These are phyloP conservation scores for Callinectes sapidus DNA, from an alignment of 2,888 invertebrate species.

Conservation along the genomic window DNA sequence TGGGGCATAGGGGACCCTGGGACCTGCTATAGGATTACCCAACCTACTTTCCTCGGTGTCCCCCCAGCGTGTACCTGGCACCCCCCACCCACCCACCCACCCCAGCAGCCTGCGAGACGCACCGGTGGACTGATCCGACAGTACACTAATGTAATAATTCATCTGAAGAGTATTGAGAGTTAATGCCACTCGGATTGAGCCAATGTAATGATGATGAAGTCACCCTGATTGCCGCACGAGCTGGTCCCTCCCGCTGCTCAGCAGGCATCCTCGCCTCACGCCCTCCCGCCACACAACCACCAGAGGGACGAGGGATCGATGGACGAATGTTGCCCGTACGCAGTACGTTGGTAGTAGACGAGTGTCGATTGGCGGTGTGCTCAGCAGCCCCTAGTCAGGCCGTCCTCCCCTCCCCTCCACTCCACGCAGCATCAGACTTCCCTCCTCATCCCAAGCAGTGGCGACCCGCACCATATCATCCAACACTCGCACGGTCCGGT, in stretches of 20 bases:
- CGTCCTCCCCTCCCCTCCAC: background rate
- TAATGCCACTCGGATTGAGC: constrained; percentile 19
- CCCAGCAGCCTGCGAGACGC: background rate
- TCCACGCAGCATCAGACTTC: background rate
- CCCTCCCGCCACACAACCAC: background rate
- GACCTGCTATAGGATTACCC: constrained; percentile 1
- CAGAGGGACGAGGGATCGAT: constrained; percentile 5
- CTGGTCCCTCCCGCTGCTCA: background rate
- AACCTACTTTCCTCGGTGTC: background rate
- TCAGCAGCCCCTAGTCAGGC: background rate
- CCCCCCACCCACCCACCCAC: background rate
- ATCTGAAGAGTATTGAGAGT: background rate
- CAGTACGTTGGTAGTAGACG: background rate
- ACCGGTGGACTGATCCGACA: background rate
- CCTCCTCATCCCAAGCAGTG: no score
- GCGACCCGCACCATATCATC: no score
- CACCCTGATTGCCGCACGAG: background rate
- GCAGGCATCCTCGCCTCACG: background rate
- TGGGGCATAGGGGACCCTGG: background rate
- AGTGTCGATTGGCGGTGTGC: constrained; percentile 15
- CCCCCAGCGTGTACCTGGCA: background rate
- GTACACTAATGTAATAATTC: background rate
- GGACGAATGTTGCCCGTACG: background rate
- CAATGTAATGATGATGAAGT: background rate
- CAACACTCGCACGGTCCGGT: no score